These are phyloP conservation scores for Erithacus rubecula DNA, from an alignment of 2,797 vertebrate genomes.

Conservation along the genomic window DNA sequence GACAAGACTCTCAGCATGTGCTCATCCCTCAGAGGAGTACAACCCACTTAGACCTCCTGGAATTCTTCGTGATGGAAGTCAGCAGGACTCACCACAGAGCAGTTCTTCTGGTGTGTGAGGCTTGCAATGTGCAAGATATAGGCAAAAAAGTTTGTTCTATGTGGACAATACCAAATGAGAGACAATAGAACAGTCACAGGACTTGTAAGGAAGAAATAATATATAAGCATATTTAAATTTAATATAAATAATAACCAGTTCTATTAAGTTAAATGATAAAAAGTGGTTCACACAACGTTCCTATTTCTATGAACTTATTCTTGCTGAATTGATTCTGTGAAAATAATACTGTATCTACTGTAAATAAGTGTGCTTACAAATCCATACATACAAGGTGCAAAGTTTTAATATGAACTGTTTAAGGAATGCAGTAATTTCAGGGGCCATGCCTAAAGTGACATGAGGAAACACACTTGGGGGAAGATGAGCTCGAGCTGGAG, in stretches of 20 bases:
- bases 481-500: not conserved
- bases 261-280: not conserved
- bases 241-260: not conserved
- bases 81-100: not conserved
- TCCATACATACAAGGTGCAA: not conserved
- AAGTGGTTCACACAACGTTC: not conserved
- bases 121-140: not conserved
- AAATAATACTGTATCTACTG: not conserved
- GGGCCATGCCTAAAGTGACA: accelerated
- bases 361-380: not conserved
- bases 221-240: not conserved
- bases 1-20: not conserved
- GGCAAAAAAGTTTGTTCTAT: not conserved
- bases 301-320: not conserved
- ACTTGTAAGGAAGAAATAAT: not conserved
- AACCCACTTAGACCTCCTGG: not conserved
- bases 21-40: not conserved
- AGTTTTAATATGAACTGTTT: not conserved
- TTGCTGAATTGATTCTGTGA: not conserved
- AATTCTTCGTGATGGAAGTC: not conserved
- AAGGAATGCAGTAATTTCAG: not conserved
- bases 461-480: not conserved
- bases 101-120: not conserved
- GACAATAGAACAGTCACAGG: not conserved
- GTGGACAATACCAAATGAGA: not conserved